Percentiles rank a stretch among this genome's conserved stretches.
These are phyloP conservation scores for Caenorhabditis angaria DNA, from an alignment of 2,888 invertebrate species.

Conservation along the genomic window DNA sequence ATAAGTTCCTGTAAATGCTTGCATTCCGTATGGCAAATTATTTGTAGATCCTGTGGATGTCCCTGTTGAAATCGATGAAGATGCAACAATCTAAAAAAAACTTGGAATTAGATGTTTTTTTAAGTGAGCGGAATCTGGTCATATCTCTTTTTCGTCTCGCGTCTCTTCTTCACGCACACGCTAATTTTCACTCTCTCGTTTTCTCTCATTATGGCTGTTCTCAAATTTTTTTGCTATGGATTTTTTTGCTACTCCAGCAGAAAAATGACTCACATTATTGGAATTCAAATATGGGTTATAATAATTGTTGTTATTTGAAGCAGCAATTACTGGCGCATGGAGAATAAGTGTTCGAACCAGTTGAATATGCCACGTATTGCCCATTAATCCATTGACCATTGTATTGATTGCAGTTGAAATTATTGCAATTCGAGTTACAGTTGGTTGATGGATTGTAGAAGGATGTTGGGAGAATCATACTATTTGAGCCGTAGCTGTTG, in stretches of 20 bases:
- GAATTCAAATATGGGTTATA: conserved; percentile 12
- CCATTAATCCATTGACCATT: conserved; percentile 51
- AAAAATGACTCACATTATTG: not conserved
- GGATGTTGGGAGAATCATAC: conserved; percentile 39
- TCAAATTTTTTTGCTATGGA: too few species aligned
- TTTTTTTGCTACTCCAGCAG: too few species aligned
- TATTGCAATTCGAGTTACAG: conserved; percentile 53
- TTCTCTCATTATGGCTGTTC: too few species aligned
- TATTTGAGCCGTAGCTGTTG: conserved; percentile 25
- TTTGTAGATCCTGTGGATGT: not conserved
- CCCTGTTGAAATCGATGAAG: not conserved
- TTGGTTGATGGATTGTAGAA: conserved; percentile 52
- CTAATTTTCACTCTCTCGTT: too few species aligned
- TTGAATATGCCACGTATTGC: conserved; percentile 53
- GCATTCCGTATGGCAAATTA: not conserved
- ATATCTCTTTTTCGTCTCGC: too few species aligned
- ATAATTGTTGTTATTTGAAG: conserved; percentile 26
- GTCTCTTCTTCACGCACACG: too few species aligned
- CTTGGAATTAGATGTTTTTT: too few species aligned
- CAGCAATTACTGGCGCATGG: conserved; percentile 57
- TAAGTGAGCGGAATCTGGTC: too few species aligned
- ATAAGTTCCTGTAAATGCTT: conserved; percentile 33
- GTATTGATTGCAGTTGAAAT: conserved; percentile 55
- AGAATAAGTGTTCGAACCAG: conserved; percentile 49
- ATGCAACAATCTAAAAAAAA: not conserved